These are phyloP conservation scores for Neomicropteryx cornuta DNA, from an alignment of 1,140 invertebrate species.

Conservation along the genomic window DNA sequence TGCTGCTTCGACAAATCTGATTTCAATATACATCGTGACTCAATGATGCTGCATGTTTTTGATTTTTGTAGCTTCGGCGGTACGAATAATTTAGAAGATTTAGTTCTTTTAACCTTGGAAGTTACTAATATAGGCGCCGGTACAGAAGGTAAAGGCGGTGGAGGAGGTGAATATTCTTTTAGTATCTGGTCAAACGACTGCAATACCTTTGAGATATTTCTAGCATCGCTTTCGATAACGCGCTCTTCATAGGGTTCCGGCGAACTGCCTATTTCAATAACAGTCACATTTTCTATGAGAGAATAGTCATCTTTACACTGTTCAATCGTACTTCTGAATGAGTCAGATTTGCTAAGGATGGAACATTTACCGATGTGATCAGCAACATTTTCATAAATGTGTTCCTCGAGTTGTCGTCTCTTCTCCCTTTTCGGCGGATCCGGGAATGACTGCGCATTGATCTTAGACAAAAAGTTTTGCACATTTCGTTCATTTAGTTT, in stretches of 20 bases:
- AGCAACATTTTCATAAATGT: constrained; percentile 38
- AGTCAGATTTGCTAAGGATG: too few relatives aligned
- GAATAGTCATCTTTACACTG: constrained; percentile 32
- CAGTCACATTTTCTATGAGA: constrained; percentile 31
- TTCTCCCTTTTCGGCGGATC: constrained; percentile 4
- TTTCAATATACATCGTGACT: constrained; percentile 48
- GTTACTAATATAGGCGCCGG: constrained; percentile 20
- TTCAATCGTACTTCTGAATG: too few relatives aligned
- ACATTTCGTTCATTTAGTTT: constrained; percentile 29
- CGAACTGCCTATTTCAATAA: constrained; percentile 25
- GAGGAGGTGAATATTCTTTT: constrained; percentile 29
- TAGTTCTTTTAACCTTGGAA: constrained; percentile 16
- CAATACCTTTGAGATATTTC: constrained; percentile 35
- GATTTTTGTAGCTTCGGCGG: constrained; percentile 46
- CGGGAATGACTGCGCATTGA: constrained; percentile 19
- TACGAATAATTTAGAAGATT: constrained; percentile 20
- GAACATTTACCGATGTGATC: too few relatives aligned
- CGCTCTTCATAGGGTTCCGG: too few relatives aligned
- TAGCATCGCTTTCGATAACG: constrained; percentile 1
- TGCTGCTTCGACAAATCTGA: constrained; percentile 33
- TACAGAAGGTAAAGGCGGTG: too few relatives aligned
- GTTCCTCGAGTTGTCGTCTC: constrained; percentile 9
- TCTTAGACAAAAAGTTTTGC: constrained; percentile 26
- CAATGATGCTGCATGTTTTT: constrained; percentile 50
- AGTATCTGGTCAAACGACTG: constrained; percentile 54